A percentile compares a stretch with the other conserved stretches of the same genome.
These are phyloP conservation scores for Sorex fumeus DNA, from an alignment of 2,113 vertebrate genomes.

Conservation along the genomic window DNA sequence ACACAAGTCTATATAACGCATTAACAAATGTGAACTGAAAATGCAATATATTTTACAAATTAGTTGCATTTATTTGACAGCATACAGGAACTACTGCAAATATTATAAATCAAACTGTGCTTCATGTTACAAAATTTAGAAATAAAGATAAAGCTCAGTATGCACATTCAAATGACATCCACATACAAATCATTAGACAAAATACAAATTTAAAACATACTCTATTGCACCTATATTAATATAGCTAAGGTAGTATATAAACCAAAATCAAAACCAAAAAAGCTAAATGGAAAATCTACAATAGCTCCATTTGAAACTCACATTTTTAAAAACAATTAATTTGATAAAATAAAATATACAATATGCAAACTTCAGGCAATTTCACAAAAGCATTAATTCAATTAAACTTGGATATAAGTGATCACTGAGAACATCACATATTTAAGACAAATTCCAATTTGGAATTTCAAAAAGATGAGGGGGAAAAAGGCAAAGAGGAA, in stretches of 20 bases:
- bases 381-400: conserved; percentile 85
- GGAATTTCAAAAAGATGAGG: conserved; percentile 64
- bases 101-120: conserved; percentile 74
- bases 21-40: conserved; percentile 84
- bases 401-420: conserved; percentile 77
- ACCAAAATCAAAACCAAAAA: conserved; percentile 65
- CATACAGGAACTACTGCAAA: conserved; percentile 78
- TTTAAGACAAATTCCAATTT: conserved; percentile 86
- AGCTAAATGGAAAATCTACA: conserved; percentile 79
- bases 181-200: conserved; percentile 82
- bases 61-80: conserved; percentile 82
- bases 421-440: conserved; percentile 79
- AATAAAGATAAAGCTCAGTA: conserved; percentile 76
- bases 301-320: conserved; percentile 79
- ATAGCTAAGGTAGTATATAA: conserved; percentile 41
- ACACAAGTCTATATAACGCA: conserved; percentile 79
- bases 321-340: conserved; percentile 74
- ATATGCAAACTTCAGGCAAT: conserved; percentile 78
- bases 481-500: conserved; percentile 32
- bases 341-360: conserved; percentile 84
- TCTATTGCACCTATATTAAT: conserved; percentile 74
- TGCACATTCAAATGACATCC: conserved; percentile 80
- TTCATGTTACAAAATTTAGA: conserved; percentile 78
- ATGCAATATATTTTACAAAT: conserved; percentile 83
- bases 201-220: conserved; percentile 81